Percentiles rank a stretch among this genome's conserved stretches.
Conservation (phyloP, 2,797 vertebrate genomes). For the Gadopsis bispinosus region DNA sequence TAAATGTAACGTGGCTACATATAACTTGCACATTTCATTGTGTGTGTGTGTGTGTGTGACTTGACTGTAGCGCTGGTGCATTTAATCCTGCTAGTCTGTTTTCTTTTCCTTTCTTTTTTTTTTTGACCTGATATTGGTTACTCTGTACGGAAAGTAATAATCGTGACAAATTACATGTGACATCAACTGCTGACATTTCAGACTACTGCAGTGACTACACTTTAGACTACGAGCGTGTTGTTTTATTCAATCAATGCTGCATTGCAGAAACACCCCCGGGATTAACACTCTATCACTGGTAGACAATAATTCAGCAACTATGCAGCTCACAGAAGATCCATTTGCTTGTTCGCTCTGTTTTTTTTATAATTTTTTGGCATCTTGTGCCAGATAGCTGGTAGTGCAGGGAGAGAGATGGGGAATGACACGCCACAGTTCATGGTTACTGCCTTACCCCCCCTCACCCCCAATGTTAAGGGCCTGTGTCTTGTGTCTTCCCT, state of each 20-base stretch:
- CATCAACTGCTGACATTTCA: slow-evolving; percentile 31
- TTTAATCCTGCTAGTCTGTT: background rate
- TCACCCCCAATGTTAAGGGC: background rate
- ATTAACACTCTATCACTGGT: background rate
- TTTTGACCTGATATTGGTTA: background rate
- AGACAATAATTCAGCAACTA: background rate
- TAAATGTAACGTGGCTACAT: too few relatives aligned
- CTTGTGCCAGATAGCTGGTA: background rate
- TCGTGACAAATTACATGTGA: slow-evolving; percentile 28
- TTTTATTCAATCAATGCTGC: slow-evolving; percentile 6
- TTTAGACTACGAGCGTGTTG: slow-evolving; percentile 14
- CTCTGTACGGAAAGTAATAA: slow-evolving; percentile 30
- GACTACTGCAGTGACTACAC: slow-evolving; percentile 14
- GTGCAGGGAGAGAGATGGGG: background rate
- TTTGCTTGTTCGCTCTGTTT: background rate
- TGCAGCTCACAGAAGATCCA: background rate
- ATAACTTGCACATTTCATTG: too few relatives aligned
- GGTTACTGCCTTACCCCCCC: too few relatives aligned
- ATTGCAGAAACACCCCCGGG: background rate
- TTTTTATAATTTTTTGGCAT: background rate
- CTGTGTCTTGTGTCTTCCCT: slow-evolving; percentile 2
- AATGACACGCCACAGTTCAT: background rate
- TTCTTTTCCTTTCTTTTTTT: background rate
- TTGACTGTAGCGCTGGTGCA: background rate
- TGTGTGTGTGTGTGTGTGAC: background rate